These are phyloP conservation scores for Drosophila sucinea DNA, from an alignment of 1,140 invertebrate species.

Conservation along the genomic window DNA sequence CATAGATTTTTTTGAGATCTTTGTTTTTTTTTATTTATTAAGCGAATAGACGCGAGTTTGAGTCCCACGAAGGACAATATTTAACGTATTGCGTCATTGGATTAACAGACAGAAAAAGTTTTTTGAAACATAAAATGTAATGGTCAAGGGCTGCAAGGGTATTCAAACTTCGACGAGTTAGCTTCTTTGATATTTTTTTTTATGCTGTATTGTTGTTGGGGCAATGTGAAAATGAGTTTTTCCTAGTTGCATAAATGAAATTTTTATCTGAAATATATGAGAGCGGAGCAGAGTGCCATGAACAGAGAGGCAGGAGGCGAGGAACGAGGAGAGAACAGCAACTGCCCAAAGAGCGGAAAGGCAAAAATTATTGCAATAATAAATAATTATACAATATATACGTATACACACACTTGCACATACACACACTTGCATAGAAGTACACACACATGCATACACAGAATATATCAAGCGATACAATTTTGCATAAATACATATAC, in stretches of 20 bases:
- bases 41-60: no score
- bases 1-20: no score
- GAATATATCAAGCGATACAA: slow-evolving; percentile 10
- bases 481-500: slow-evolving; percentile 13
- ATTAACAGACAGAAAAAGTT: no score
- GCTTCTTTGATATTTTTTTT: neutral
- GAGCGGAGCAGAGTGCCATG: neutral
- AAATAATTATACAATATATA: slow-evolving; percentile 48
- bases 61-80: no score
- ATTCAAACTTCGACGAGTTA: neutral
- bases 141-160: no score
- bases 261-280: slow-evolving; percentile 59
- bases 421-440: neutral
- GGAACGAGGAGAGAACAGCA: neutral
- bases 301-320: neutral
- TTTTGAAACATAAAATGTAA: no score
- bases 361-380: slow-evolving; percentile 55
- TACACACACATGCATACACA: slow-evolving; percentile 4
- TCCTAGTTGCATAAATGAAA: slow-evolving; percentile 64
- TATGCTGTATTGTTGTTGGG: slow-evolving; percentile 46
- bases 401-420: slow-evolving; percentile 13
- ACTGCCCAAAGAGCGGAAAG: slow-evolving; percentile 34
- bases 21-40: no score
- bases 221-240: slow-evolving; percentile 63
- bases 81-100: no score